Percentiles rank a stretch among this genome's conserved stretches.
Conservation (phyloP, 2,113 vertebrate species). For the Danionella cerebrum region DNA sequence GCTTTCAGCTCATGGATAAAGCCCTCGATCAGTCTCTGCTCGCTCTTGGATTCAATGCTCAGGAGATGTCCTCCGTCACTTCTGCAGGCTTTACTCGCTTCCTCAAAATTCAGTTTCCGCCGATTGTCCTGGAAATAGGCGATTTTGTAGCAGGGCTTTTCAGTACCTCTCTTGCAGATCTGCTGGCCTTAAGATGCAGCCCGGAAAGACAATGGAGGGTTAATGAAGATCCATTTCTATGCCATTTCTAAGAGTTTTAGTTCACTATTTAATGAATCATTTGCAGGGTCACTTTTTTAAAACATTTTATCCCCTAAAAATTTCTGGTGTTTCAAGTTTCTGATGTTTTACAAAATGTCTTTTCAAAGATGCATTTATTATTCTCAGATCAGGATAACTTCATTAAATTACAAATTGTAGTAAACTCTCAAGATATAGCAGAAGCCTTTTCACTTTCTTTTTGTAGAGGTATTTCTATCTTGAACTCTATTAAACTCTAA, state of each 20-base stretch:
- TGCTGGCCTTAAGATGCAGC: conserved; percentile 70
- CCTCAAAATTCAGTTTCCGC: conserved; percentile 71
- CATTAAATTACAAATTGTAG: no score
- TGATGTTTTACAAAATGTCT: no score
- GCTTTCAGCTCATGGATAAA: conserved; percentile 75
- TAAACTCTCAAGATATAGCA: no score
- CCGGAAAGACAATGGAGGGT: not conserved
- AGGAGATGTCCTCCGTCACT: conserved; percentile 78
- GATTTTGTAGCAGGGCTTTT: conserved; percentile 84
- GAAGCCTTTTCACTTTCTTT: no score
- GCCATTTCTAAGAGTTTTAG: not conserved
- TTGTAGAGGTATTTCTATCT: no score
- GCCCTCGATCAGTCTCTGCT: conserved; percentile 78
- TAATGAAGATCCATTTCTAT: not conserved
- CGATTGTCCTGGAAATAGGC: conserved; percentile 79
- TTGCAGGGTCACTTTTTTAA: no score
- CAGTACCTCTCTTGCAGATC: conserved; percentile 75
- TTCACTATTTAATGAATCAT: no score
- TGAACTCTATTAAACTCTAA: no score
- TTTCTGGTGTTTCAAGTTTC: no score
- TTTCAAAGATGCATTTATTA: no score
- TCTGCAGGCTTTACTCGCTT: conserved; percentile 70
- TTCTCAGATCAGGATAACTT: no score
- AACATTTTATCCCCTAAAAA: no score
- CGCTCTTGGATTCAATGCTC: conserved; percentile 73